These are phyloP conservation scores for Heliocidaris erythrogramma DNA, from an alignment of 35 echinoderm and acorn worm species.

Conservation along the genomic window DNA sequence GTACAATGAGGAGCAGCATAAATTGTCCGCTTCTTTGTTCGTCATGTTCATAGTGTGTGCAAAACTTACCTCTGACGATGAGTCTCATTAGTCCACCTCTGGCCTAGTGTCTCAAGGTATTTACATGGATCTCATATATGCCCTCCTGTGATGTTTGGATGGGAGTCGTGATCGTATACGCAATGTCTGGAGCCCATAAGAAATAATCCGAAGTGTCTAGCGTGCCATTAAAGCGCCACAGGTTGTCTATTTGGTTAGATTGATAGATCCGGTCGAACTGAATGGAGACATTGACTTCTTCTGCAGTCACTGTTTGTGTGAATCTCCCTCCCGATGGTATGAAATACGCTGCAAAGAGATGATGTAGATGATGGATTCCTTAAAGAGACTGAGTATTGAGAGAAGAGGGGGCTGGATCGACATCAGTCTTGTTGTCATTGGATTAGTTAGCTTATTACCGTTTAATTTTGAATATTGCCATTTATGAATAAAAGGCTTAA, in stretches of 20 bases:
- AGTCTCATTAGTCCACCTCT: slow-evolving; percentile 10
- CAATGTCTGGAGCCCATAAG: not conserved
- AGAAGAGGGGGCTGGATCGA: too few species aligned
- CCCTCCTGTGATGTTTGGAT: not conserved
- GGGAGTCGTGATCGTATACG: not conserved
- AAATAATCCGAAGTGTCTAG: not conserved
- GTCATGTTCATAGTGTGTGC: too few species aligned
- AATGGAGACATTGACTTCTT: not conserved
- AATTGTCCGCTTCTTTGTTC: too few species aligned
- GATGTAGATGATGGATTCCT: not conserved
- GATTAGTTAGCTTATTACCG: too few species aligned
- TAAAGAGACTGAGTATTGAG: not conserved
- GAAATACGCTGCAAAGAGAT: not conserved
- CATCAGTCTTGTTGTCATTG: too few species aligned
- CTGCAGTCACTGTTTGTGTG: not conserved
- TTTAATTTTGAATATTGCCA: too few species aligned
- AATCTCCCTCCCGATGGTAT: not conserved
- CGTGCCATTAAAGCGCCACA: not conserved
- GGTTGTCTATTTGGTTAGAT: not conserved
- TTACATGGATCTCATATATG: not conserved
- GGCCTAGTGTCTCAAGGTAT: not conserved
- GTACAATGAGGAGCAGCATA: too few species aligned
- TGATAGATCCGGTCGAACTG: not conserved
- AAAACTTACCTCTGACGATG: not conserved
- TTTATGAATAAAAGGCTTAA: too few species aligned